Conservation (phyloP, 2,113 vertebrate genomes). For the Eonycteris spelaea region DNA sequence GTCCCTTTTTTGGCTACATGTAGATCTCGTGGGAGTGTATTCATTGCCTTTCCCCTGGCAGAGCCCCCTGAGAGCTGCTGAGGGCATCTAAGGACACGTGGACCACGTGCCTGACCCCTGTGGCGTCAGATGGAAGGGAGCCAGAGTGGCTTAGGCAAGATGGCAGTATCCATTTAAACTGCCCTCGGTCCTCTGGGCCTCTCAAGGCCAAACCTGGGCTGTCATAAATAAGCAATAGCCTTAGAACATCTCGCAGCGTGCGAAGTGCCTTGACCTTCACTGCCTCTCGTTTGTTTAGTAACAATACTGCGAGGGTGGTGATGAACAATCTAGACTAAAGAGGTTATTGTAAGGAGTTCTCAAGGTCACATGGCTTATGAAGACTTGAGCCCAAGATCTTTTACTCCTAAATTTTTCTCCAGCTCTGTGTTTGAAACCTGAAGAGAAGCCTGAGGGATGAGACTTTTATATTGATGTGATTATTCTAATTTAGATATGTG, state of each 20-base stretch:
- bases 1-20: neutral
- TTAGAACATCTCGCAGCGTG: accelerated
- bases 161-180: neutral
- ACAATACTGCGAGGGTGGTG: neutral
- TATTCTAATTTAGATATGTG: constrained; percentile 17
- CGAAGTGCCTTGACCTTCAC: neutral
- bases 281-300: neutral
- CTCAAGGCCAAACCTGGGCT: neutral
- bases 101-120: accelerated
- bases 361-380: neutral
- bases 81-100: neutral
- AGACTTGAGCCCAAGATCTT: neutral
- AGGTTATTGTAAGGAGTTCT: neutral
- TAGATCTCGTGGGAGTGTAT: neutral
- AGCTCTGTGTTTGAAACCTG: neutral
- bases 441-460: neutral
- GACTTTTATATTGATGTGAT: neutral
- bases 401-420: neutral
- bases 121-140: neutral
- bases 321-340: neutral
- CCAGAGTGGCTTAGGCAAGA: neutral
- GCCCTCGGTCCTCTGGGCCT: neutral
- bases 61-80: neutral
- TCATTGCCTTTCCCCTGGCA: neutral
- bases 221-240: neutral